Conservation (phyloP, 2,888 invertebrate species). For the Girardia tigrina region DNA sequence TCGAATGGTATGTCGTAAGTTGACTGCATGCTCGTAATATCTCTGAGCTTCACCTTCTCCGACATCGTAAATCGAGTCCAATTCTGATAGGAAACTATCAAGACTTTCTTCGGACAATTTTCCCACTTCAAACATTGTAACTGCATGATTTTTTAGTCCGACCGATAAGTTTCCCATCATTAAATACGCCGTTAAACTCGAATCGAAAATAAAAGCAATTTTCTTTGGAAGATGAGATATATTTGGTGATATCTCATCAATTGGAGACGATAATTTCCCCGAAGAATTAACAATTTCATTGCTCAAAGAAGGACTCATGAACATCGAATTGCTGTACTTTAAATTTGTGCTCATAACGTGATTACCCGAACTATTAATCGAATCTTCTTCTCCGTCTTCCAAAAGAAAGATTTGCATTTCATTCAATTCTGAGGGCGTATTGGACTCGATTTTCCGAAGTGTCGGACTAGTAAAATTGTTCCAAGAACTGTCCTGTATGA, state of each 20-base stretch:
- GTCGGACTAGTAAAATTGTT: slow-evolving; percentile 38
- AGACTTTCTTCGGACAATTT: slow-evolving; percentile 82
- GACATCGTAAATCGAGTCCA: slow-evolving; percentile 63
- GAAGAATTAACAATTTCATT: background rate
- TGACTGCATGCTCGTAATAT: slow-evolving; percentile 71
- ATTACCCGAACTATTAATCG: background rate
- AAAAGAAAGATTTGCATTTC: background rate
- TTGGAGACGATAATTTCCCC: background rate
- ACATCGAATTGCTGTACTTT: background rate
- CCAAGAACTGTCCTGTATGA: background rate
- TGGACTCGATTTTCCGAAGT: background rate
- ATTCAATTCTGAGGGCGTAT: background rate
- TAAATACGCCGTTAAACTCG: slow-evolving; percentile 80
- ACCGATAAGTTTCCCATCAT: slow-evolving; percentile 97
- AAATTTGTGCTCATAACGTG: background rate
- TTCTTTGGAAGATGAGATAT: slow-evolving; percentile 40
- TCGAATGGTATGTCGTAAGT: slow-evolving; percentile 63
- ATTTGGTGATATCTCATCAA: background rate
- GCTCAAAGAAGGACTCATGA: background rate
- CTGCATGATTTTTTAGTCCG: slow-evolving; percentile 82
- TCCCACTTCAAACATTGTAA: slow-evolving; percentile 91
- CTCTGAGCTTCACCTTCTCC: slow-evolving; percentile 70
- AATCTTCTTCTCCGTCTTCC: background rate
- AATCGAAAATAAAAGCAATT: slow-evolving; percentile 80
- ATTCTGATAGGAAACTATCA: slow-evolving; percentile 72